Evolutionary conservation across 2,113 vertebrate genomes (phyloP).

Genomic region (Pangasianodon gigas): DNA sequence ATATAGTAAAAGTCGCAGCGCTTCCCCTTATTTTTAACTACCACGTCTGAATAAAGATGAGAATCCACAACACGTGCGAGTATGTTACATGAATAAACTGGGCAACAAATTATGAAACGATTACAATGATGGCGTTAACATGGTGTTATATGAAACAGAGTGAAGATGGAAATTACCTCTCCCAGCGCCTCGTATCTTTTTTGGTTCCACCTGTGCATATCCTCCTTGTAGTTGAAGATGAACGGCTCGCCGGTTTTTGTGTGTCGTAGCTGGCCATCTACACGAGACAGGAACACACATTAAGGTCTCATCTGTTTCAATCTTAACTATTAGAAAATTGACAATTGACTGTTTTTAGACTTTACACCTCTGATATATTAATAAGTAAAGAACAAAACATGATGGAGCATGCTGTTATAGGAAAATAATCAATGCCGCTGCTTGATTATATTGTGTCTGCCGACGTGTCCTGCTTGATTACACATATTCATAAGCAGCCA

Average conservation of each 20-base stretch:
- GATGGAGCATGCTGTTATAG: not conserved
- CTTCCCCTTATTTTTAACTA: conserved; percentile 35
- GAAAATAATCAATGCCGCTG: not conserved
- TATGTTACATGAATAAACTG: conserved; percentile 4
- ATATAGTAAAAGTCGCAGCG: conserved; percentile 26
- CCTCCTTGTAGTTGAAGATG: conserved; percentile 94
- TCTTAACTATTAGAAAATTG: not conserved
- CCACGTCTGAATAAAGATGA: conserved; percentile 1
- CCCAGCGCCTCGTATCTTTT: conserved; percentile 97
- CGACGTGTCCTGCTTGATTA: not conserved
- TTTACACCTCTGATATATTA: not conserved
- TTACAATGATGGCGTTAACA: not conserved
- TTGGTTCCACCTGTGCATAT: conserved; percentile 97
- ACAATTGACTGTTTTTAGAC: not conserved
- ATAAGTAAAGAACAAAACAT: not conserved
- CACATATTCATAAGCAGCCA: not conserved
- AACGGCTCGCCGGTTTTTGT: conserved; percentile 89
- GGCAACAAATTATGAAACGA: conserved; percentile 12
- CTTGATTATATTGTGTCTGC: not conserved
- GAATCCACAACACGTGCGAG: not conserved
- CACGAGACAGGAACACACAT: not conserved
- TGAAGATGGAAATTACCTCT: conserved; percentile 80
- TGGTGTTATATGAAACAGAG: not conserved
- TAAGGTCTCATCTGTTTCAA: not conserved
- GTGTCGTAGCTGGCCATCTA: conserved; percentile 90